Evolutionary conservation across 2,113 vertebrate genomes (phyloP).

Genomic region (Notiomystis cincta): DNA sequence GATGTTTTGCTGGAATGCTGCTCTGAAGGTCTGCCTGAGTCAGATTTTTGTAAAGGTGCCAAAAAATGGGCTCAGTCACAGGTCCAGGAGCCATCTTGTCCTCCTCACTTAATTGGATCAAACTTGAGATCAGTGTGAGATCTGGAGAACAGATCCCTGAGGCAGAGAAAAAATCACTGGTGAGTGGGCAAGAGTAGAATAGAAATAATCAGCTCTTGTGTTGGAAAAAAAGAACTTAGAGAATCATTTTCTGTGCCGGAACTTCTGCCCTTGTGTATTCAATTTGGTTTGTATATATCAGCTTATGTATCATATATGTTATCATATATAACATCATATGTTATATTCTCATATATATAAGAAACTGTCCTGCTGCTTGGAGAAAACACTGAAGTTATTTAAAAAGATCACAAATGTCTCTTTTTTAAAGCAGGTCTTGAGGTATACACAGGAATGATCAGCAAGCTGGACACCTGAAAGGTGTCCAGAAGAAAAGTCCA

Average conservation of each 20-base stretch:
- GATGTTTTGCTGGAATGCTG: background rate
- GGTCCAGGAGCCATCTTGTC: background rate
- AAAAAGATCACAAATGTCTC: background rate
- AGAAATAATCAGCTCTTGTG: background rate
- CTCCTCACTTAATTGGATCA: background rate
- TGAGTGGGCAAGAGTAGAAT: background rate
- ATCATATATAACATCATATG: too few species aligned
- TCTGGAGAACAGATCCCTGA: background rate
- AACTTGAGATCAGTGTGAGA: background rate
- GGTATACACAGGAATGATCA: too few species aligned
- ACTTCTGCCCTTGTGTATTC: background rate
- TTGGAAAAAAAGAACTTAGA: background rate
- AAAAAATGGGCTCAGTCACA: fast-evolving
- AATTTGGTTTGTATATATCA: background rate
- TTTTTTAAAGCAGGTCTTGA: fast-evolving
- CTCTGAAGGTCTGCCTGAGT: fast-evolving
- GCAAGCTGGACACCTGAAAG: too few species aligned
- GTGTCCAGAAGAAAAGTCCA: background rate
- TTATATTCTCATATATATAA: background rate
- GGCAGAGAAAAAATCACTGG: background rate
- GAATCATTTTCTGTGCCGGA: background rate
- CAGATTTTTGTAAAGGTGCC: background rate
- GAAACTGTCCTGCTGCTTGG: background rate
- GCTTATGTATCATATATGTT: background rate
- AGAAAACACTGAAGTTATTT: background rate